Evolutionary conservation across 1,140 invertebrate species (phyloP).

Genomic region (Drosophila rhopaloa): DNA sequence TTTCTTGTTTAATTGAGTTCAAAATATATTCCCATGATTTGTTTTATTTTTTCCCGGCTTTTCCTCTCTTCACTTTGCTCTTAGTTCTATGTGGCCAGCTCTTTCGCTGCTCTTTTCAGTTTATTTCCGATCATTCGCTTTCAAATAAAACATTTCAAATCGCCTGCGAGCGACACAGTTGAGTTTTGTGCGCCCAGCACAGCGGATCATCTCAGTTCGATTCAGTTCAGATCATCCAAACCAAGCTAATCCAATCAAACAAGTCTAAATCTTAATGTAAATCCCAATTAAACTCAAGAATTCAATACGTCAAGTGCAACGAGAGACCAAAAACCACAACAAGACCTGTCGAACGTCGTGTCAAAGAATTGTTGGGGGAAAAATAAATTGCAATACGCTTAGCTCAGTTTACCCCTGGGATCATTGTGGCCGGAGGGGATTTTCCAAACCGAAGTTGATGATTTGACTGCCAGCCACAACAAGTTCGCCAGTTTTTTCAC

Average conservation of each 20-base stretch:
- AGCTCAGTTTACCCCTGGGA: conserved; percentile 65
- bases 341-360: conserved; percentile 68
- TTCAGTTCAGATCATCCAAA: conserved; percentile 27
- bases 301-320: conserved; percentile 57
- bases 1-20: conserved; percentile 29
- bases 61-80: conserved; percentile 29
- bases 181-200: conserved; percentile 73
- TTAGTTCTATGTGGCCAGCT: conserved; percentile 20
- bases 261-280: conserved; percentile 48
- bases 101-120: conserved; percentile 51
- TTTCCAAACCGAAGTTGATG: conserved; percentile 28
- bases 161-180: conserved; percentile 63
- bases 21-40: conserved; percentile 24
- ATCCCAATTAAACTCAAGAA: conserved; percentile 37
- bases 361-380: conserved; percentile 47
- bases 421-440: conserved; percentile 13
- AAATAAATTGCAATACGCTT: conserved; percentile 43
- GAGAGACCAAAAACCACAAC: conserved; percentile 50
- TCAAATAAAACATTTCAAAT: conserved; percentile 81
- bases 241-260: conserved; percentile 31
- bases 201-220: conserved; percentile 63
- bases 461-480: conserved; percentile 20
- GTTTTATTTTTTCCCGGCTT: conserved; percentile 61
- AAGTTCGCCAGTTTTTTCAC: conserved; percentile 41
- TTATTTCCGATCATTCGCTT: conserved; percentile 73